Conservation (phyloP, 2,888 invertebrate species). For the Dermolepida albohirtum region DNA sequence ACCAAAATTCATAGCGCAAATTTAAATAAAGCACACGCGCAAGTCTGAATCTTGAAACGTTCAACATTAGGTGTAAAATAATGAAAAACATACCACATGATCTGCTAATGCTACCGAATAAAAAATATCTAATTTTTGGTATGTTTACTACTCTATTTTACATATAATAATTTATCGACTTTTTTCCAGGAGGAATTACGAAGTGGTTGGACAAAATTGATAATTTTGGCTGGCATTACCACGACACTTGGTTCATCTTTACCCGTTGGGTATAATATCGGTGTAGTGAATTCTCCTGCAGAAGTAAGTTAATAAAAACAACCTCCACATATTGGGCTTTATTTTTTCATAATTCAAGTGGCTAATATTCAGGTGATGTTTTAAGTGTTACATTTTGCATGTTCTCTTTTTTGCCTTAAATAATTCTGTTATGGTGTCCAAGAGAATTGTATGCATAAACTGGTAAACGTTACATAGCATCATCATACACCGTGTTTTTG, state of each 20-base stretch:
- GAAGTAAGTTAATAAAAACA: slow-evolving; percentile 66
- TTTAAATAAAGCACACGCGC: too few species aligned
- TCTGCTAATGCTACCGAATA: too few species aligned
- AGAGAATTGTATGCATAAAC: not conserved
- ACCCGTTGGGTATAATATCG: slow-evolving; percentile 87
- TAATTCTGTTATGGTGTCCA: not conserved
- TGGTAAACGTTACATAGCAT: not conserved
- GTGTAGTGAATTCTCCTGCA: slow-evolving; percentile 86
- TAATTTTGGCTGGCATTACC: slow-evolving; percentile 76
- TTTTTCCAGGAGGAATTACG: slow-evolving; percentile 53
- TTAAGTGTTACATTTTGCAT: not conserved
- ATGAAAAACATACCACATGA: too few species aligned
- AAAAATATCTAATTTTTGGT: too few species aligned
- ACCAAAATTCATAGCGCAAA: too few species aligned
- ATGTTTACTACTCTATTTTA: too few species aligned
- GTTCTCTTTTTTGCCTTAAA: not conserved
- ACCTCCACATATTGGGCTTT: slow-evolving; percentile 14
- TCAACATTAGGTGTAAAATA: too few species aligned
- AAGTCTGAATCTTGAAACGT: too few species aligned
- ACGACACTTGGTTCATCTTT: slow-evolving; percentile 83
- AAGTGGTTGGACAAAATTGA: slow-evolving; percentile 73
- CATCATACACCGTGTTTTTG: not conserved
- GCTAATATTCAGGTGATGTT: slow-evolving; percentile 1
- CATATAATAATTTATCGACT: too few species aligned
- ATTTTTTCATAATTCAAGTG: not conserved